Evolutionary conservation across 2,113 vertebrate species (phyloP).

Genomic region (Stigmatopora argus): DNA sequence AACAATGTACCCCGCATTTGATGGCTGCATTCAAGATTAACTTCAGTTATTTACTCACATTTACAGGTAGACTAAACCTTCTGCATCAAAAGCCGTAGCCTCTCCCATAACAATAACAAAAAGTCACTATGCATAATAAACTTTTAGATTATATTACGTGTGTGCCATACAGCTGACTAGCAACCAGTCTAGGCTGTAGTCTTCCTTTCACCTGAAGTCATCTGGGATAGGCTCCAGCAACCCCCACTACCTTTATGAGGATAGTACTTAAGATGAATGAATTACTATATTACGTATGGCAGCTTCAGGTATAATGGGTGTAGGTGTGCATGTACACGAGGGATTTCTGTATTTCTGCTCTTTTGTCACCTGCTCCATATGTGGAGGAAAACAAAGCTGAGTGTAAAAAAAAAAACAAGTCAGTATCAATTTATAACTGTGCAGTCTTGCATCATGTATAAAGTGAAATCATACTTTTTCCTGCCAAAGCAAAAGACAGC

Average conservation of each 20-base stretch:
- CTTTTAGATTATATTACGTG: background rate
- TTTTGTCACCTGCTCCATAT: slow-evolving; percentile 2
- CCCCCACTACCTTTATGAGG: no score
- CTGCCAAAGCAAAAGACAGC: no score
- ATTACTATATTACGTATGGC: background rate
- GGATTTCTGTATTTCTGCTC: background rate
- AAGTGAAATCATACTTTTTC: no score
- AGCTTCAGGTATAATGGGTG: background rate
- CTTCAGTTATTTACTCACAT: background rate
- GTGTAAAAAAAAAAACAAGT: background rate
- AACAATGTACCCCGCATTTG: no score
- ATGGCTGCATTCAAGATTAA: background rate
- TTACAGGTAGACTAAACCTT: background rate
- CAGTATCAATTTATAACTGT: background rate
- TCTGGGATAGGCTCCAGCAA: no score
- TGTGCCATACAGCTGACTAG: background rate
- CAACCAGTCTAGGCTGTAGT: no score
- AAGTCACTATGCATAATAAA: background rate
- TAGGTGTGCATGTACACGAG: background rate
- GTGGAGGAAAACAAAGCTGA: slow-evolving; percentile 4
- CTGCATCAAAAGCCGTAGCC: background rate
- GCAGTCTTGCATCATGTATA: background rate
- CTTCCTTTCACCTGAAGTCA: no score
- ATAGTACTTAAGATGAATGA: no score
- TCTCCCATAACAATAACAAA: background rate